Evolutionary conservation across 2,113 vertebrate genomes (phyloP).

Genomic region (Megaceryle maxima): DNA sequence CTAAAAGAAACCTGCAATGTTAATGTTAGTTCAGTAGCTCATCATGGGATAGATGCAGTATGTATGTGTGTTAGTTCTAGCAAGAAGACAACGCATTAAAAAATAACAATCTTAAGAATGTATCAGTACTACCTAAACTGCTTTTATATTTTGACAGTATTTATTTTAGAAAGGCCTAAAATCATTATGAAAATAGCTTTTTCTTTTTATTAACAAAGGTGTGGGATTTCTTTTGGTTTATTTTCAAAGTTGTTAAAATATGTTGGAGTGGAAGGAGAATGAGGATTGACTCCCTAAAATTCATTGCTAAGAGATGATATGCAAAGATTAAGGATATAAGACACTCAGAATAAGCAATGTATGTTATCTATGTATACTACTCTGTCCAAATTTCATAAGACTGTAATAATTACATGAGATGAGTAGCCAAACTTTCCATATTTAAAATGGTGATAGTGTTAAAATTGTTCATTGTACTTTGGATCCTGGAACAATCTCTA

Average conservation of each 20-base stretch:
- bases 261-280: neutral
- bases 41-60: slow-evolving; percentile 5
- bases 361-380: neutral
- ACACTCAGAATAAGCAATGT: neutral
- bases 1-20: neutral
- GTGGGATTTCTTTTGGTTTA: neutral
- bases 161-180: neutral
- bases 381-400: neutral
- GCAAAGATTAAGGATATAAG: neutral
- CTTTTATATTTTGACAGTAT: slow-evolving; percentile 1
- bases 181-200: neutral
- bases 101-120: neutral
- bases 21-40: neutral
- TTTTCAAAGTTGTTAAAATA: neutral
- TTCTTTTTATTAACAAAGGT: neutral
- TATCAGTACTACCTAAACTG: neutral
- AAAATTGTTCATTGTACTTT: neutral
- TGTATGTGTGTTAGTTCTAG: slow-evolving; percentile 34
- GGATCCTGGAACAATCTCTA: neutral
- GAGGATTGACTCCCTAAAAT: neutral
- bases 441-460: neutral
- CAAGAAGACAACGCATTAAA: neutral
- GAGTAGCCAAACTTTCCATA: neutral
- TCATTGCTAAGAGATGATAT: neutral
- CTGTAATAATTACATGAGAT: neutral